Conservation (phyloP, 2,797 vertebrate genomes). For the Vireo griseus region DNA sequence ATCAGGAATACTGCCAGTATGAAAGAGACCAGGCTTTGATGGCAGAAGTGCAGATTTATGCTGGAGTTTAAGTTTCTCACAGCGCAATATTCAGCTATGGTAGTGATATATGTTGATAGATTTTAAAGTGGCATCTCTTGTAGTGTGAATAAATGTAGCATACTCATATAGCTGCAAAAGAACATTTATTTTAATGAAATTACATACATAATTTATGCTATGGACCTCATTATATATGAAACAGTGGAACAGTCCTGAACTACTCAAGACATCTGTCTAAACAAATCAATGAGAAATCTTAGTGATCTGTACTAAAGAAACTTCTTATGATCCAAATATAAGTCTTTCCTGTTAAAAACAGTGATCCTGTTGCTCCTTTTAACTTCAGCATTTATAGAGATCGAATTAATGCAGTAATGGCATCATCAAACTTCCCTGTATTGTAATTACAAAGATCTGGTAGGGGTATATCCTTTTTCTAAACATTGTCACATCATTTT, state of each 20-base stretch:
- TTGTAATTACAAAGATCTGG: slow-evolving; percentile 24
- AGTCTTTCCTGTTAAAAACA: not conserved
- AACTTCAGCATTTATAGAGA: not conserved
- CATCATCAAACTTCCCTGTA: not conserved
- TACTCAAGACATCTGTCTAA: not conserved
- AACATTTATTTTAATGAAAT: slow-evolving; percentile 11
- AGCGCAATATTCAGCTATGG: not conserved
- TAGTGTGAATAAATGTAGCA: not conserved
- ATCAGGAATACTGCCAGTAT: not conserved
- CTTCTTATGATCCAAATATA: not conserved
- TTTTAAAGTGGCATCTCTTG: not conserved
- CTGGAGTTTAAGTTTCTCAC: not conserved
- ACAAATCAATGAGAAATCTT: not conserved
- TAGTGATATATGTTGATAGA: not conserved
- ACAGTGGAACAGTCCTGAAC: not conserved
- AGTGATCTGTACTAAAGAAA: not conserved
- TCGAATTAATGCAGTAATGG: not conserved
- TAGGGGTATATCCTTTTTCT: slow-evolving; percentile 24
- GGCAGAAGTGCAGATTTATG: not conserved
- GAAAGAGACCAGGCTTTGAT: not conserved
- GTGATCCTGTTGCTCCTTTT: not conserved
- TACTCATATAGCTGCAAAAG: not conserved
- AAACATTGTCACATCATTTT: slow-evolving; percentile 58
- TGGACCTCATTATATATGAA: not conserved
- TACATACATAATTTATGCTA: not conserved